Conservation (phyloP, 1,140 invertebrate genomes). For the Aphaenogaster floridana region DNA sequence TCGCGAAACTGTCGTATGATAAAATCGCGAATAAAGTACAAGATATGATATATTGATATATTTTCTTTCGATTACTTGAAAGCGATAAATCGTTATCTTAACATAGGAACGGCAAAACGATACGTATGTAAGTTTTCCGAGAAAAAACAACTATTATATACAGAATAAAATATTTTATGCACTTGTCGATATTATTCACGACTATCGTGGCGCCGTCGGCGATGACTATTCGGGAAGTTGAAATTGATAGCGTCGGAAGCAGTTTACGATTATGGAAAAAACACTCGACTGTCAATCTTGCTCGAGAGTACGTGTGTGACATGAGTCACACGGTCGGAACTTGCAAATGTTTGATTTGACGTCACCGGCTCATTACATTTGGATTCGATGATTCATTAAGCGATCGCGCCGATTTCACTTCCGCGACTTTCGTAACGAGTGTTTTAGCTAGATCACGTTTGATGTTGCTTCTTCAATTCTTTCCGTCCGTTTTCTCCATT, state of each 20-base stretch:
- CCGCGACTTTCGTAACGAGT: slow-evolving; percentile 17
- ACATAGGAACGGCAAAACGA: neutral
- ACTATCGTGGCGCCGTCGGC: neutral
- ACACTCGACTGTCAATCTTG: slow-evolving; percentile 15
- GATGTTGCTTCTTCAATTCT: neutral
- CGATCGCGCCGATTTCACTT: slow-evolving; percentile 44
- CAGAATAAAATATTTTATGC: slow-evolving; percentile 10
- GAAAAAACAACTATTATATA: neutral
- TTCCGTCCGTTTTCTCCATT: slow-evolving; percentile 43
- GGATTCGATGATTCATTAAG: slow-evolving; percentile 56
- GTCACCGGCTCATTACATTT: slow-evolving; percentile 41
- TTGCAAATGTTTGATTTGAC: slow-evolving; percentile 34
- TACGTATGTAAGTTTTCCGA: neutral
- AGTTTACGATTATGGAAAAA: slow-evolving; percentile 49
- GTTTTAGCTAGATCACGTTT: neutral
- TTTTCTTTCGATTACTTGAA: neutral
- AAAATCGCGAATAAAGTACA: neutral
- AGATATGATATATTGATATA: neutral
- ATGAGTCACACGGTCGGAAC: slow-evolving; percentile 52
- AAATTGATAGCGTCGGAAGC: slow-evolving; percentile 59
- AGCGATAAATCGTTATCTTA: slow-evolving; percentile 39
- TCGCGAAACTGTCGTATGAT: neutral
- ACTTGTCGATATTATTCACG: neutral
- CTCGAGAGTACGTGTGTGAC: neutral
- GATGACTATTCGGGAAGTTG: slow-evolving; percentile 46